A percentile compares a stretch with the other conserved stretches of the same genome.
phyloP scores from a whole-genome alignment of 2,113 vertebrate genomes.

The Gopherus evgoodei region DNA sequence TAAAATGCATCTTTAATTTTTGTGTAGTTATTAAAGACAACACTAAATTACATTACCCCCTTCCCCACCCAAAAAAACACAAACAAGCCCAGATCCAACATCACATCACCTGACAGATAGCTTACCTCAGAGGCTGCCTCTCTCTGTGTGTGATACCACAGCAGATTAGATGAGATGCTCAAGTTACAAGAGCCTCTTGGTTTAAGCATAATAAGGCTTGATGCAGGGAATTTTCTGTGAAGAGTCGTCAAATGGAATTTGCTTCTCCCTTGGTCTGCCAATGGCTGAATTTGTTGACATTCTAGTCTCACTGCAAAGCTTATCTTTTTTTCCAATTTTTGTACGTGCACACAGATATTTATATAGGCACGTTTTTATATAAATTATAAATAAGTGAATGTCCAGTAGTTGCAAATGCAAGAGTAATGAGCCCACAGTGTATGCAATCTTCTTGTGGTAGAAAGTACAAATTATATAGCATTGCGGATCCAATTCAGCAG shows the following conservation, averaged over 20 bases:
- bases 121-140: not conserved
- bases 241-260: not conserved
- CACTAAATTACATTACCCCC: too few relatives aligned
- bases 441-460: not conserved
- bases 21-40: too few relatives aligned
- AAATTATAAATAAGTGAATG: not conserved
- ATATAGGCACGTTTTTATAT: not conserved
- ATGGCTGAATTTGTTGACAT: not conserved
- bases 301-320: not conserved
- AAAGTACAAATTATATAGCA: not conserved
- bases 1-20: too few relatives aligned
- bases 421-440: too few relatives aligned
- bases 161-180: not conserved
- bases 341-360: not conserved
- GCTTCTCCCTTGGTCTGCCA: not conserved
- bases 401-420: not conserved
- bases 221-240: not conserved
- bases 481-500: not conserved
- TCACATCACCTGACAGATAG: not conserved
- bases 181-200: not conserved
- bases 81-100: not conserved
- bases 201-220: not conserved
- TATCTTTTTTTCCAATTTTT: not conserved
- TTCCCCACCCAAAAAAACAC: too few relatives aligned
- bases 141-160: not conserved